These are phyloP conservation scores for Paramormyrops hopkinsi DNA, from an alignment of 2,797 vertebrate genomes.

Conservation along the genomic window DNA sequence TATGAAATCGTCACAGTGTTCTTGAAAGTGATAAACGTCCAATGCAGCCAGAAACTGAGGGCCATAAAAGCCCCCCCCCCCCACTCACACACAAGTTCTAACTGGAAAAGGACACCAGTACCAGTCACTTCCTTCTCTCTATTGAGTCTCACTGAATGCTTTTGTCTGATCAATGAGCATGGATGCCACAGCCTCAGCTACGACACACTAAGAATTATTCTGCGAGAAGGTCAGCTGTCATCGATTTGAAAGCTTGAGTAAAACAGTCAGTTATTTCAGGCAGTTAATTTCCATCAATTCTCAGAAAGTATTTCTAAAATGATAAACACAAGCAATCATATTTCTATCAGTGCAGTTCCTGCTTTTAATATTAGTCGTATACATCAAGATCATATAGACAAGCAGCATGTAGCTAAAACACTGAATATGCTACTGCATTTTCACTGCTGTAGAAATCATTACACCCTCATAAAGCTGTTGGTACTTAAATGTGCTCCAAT, in stretches of 20 bases:
- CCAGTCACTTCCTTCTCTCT: neutral
- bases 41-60: neutral
- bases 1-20: neutral
- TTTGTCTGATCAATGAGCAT: neutral
- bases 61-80: neutral
- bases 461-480: neutral
- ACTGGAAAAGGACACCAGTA: neutral
- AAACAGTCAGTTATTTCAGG: neutral
- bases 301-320: neutral
- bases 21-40: neutral
- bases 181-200: neutral
- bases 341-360: neutral
- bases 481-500: neutral
- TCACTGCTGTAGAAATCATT: neutral
- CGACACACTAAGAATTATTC: neutral
- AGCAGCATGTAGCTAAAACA: neutral
- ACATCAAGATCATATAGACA: neutral
- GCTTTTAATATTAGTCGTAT: neutral
- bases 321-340: neutral
- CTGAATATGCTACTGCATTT: neutral
- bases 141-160: neutral
- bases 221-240: neutral
- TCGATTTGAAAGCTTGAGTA: neutral
- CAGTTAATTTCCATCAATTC: neutral
- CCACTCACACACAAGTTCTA: neutral